Percentiles rank a stretch among this genome's conserved stretches.
Evolutionary conservation across 2,797 vertebrate species (phyloP).

Genomic region (Atherinosoma microstoma): DNA sequence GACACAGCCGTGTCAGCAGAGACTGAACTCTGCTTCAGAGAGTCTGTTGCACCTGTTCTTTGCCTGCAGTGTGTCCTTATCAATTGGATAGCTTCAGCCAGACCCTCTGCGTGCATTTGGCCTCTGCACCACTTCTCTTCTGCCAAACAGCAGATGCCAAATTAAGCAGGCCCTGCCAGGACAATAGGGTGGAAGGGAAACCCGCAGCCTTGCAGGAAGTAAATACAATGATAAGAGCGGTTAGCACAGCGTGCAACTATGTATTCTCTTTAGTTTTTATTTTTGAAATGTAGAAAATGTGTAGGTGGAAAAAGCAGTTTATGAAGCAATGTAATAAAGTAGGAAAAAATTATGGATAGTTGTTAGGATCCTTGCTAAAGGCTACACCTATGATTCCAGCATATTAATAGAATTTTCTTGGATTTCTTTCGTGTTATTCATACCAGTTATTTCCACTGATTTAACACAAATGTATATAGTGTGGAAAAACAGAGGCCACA

Average conservation of each 20-base stretch:
- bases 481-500: conserved; percentile 2
- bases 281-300: conserved; percentile 23
- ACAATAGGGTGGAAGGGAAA: conserved; percentile 67
- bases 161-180: conserved; percentile 60
- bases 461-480: conserved; percentile 14
- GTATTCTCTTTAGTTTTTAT: conserved; percentile 3
- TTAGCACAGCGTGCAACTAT: conserved; percentile 4
- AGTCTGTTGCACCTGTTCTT: conserved; percentile 68
- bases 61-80: conserved; percentile 72
- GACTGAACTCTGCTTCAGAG: conserved; percentile 57
- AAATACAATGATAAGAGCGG: conserved; percentile 44
- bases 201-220: conserved; percentile 53
- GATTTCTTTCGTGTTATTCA: conserved; percentile 10
- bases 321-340: conserved; percentile 26
- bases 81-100: conserved; percentile 65
- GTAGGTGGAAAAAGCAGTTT: conserved; percentile 15
- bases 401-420: conserved; percentile 23
- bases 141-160: conserved; percentile 70
- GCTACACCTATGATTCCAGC: conserved; percentile 6
- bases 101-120: conserved; percentile 63
- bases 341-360: conserved; percentile 19
- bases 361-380: conserved; percentile 16
- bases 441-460: conserved; percentile 8
- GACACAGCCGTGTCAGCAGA: conserved; percentile 59
- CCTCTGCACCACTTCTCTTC: conserved; percentile 43